These are phyloP conservation scores for Furcula furcula DNA, from an alignment of 2,888 invertebrate genomes.

Conservation along the genomic window DNA sequence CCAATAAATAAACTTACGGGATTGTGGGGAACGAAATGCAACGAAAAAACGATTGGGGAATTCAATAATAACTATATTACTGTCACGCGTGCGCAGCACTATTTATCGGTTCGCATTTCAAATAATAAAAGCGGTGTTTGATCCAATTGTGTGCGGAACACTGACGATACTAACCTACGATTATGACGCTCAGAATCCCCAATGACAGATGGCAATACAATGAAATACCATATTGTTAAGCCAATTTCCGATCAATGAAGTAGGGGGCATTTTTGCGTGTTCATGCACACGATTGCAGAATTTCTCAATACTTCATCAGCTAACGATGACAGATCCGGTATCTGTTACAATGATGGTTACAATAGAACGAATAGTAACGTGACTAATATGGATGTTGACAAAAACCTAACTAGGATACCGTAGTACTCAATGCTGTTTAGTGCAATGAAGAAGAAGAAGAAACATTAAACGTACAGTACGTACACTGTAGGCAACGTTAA, in stretches of 20 bases:
- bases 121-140: slow-evolving; percentile 56
- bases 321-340: slow-evolving; percentile 48
- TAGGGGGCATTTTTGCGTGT: slow-evolving; percentile 68
- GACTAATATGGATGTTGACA: slow-evolving; percentile 19
- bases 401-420: too few relatives aligned
- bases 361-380: slow-evolving; percentile 24
- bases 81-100: slow-evolving; percentile 52
- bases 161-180: slow-evolving; percentile 52
- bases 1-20: slow-evolving; percentile 74
- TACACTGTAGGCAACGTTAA: slow-evolving; percentile 8
- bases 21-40: slow-evolving; percentile 51
- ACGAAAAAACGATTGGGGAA: slow-evolving; percentile 36
- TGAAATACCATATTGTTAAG: slow-evolving; percentile 56
- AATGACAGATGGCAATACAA: slow-evolving; percentile 76
- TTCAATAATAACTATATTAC: slow-evolving; percentile 66
- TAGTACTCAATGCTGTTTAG: too few relatives aligned
- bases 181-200: slow-evolving; percentile 62
- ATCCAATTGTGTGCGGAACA: slow-evolving; percentile 45
- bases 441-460: too few relatives aligned
- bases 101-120: slow-evolving; percentile 53
- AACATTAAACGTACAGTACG: slow-evolving; percentile 8
- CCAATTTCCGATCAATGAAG: slow-evolving; percentile 56
- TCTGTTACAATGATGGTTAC: slow-evolving; percentile 29
- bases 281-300: slow-evolving; percentile 47
- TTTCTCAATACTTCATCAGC: slow-evolving; percentile 46